Evolutionary conservation across 2,888 invertebrate genomes (phyloP).

Genomic region (Sesamia inferens): DNA sequence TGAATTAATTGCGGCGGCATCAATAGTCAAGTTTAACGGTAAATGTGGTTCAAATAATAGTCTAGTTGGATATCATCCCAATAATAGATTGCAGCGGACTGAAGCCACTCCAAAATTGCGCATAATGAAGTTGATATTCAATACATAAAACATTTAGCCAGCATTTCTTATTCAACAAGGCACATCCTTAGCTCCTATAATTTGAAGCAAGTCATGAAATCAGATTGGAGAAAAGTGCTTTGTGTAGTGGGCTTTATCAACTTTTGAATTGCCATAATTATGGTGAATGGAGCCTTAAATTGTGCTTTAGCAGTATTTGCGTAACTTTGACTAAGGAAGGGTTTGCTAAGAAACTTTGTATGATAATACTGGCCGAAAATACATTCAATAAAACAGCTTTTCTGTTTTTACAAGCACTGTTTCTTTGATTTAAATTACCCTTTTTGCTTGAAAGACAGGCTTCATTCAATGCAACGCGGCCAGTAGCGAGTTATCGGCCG

Average conservation of each 20-base stretch:
- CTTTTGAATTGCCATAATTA: conserved; percentile 16
- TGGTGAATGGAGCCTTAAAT: background rate
- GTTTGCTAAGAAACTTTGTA: no score
- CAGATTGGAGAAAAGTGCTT: conserved; percentile 25
- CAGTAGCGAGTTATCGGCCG: conserved; percentile 58
- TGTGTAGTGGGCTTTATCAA: conserved; percentile 39
- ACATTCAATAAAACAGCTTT: background rate
- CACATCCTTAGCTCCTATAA: conserved; percentile 33
- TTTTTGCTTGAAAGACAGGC: conserved; percentile 33
- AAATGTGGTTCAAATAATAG: conserved; percentile 32
- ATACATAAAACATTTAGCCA: conserved; percentile 23
- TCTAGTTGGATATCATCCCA: conserved; percentile 27
- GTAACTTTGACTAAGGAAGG: background rate
- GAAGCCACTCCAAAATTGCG: conserved; percentile 17
- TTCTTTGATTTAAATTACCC: conserved; percentile 3
- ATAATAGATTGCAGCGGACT: background rate
- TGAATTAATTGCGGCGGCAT: conserved; percentile 46
- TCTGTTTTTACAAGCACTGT: background rate
- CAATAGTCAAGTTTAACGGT: conserved; percentile 40
- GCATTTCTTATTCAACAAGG: conserved; percentile 31
- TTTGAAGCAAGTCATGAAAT: conserved; percentile 27
- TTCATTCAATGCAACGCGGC: conserved; percentile 50
- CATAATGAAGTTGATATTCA: conserved; percentile 37
- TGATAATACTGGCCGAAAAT: background rate
- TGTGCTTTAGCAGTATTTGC: background rate